Evolutionary conservation across 2,888 invertebrate species (phyloP), one percentile per base, ranked within the genome.

Genomic region (Dryobotodes eremita): DNA sequence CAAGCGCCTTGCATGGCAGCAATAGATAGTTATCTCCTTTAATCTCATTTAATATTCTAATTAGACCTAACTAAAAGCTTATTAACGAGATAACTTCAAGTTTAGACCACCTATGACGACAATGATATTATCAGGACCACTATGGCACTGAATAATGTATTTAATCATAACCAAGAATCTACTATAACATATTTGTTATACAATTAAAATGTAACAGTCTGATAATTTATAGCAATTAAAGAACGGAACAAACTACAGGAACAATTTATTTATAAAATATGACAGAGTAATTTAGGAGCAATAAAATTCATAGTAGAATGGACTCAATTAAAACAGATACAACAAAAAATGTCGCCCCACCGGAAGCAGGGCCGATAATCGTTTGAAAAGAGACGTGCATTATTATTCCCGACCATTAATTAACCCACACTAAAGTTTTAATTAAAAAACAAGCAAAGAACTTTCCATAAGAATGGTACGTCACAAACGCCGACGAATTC

Each of bases 381-480:
- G 85, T 85, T 87, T 71, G 84, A 79, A 89, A 86, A 89, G 90
- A 89, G 83, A 84, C 86, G 87, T 84, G 89, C 91, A 92, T 93
- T 92, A 94, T 92, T 91, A 93, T 90, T 89, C 90, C 90, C 68
- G 75, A 79, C 93, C 94, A 95, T 95, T 96, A 95, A 96, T 96
- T 96, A 96, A 96, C 95, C 93, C 92, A 94, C 92, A 95, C 95
- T 93, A 95, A 96, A 95, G 94, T 95, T 96, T 96, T 96, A 96
- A 96, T 96, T 96, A 96, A 96, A 96, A 95, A 95, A 95, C 93
- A 89, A 84, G 87, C 86, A 80, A 86, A 81, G 86, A 94, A 94
- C 93, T 94, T 93, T 93, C 93, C 94, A 95, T 94, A 95, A 96
- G 96, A 96, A 95, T 94, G 92, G 94, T 92, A 93, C 92, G 93